Evolutionary conservation across 2,797 vertebrate species (phyloP), one percentile per base, ranked within the genome.

Genomic region (Alexandromys oeconomus): DNA sequence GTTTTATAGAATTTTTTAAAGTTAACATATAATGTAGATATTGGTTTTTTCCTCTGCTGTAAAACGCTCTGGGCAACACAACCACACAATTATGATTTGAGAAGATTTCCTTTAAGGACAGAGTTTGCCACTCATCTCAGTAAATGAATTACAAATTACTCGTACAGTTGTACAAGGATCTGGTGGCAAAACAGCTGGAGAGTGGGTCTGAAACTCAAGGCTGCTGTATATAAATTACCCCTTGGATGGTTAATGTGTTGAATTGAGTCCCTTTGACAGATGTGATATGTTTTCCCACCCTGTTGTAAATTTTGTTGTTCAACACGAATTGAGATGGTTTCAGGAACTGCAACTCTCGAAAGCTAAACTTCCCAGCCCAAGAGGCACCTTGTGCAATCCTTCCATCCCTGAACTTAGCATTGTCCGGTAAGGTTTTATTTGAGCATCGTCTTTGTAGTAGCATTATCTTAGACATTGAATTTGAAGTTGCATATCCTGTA

Each of bases 1-100:
- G 99, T 99, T 99, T 99, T 99, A 99, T 99, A 99, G 99, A 98
- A 98, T 99, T 99, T 98, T 99, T 99, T 99, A 98, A 99, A 98
- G 98, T 98, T 98, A 98, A 99, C 98, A 98, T 98, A 98, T 97
- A 98, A 99, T 99, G 98, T 98, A 99, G 99, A 98, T 98, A 99
- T 99, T 98, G 87, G 97, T 85, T 85, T 87, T 98, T 98, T 98
- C 97, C 97, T 98, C 98, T 98, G 98, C 98, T 98, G 87, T 98
- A 98, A 98, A 98, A 98, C 90, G 98, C 98, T 98, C 97, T 67
- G 98, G 98, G 98, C 67, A 88, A 98, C 98, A 97, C 96, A 87
- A 96, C 93, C 98, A 97, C 91, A 81, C 51, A 78, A 92, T 97
- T 98, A 98, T 98, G 81, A 97, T 98, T 98, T 98, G 97, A 97